Conservation (phyloP, 2,888 invertebrate species). For the Gryllus longicercus region DNA sequence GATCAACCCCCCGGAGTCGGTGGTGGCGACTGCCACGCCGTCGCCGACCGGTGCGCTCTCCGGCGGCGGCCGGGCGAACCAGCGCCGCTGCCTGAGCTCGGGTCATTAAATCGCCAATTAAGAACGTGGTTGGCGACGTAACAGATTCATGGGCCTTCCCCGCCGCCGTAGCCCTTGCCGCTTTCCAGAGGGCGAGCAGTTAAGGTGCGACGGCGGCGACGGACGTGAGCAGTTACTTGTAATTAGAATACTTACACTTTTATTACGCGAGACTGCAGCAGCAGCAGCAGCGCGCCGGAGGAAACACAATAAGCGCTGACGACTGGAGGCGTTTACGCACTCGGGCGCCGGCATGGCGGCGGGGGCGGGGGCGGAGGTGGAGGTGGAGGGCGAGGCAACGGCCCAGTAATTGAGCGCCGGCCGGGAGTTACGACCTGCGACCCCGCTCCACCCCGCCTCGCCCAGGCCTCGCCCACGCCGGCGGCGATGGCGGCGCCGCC, state of each 20-base stretch:
- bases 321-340: too few relatives aligned
- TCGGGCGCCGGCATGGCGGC: too few relatives aligned
- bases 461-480: too few relatives aligned
- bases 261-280: neutral
- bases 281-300: neutral
- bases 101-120: conserved; percentile 2
- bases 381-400: too few relatives aligned
- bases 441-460: too few relatives aligned
- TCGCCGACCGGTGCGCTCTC: neutral
- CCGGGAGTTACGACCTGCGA: too few relatives aligned
- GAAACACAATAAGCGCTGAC: too few relatives aligned
- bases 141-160: conserved; percentile 3
- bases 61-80: neutral
- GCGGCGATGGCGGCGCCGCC: too few relatives aligned
- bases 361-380: too few relatives aligned
- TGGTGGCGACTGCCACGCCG: neutral
- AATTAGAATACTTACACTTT: neutral
- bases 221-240: neutral
- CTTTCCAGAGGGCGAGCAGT: neutral
- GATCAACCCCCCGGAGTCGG: conserved; percentile 23
- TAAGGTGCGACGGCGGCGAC: neutral
- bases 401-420: too few relatives aligned
- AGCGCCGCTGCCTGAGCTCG: conserved; percentile 4
- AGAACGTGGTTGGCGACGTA: neutral
- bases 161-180: neutral